These are phyloP conservation scores for Papilio helenus DNA, from an alignment of 1,140 invertebrate species.

Conservation along the genomic window DNA sequence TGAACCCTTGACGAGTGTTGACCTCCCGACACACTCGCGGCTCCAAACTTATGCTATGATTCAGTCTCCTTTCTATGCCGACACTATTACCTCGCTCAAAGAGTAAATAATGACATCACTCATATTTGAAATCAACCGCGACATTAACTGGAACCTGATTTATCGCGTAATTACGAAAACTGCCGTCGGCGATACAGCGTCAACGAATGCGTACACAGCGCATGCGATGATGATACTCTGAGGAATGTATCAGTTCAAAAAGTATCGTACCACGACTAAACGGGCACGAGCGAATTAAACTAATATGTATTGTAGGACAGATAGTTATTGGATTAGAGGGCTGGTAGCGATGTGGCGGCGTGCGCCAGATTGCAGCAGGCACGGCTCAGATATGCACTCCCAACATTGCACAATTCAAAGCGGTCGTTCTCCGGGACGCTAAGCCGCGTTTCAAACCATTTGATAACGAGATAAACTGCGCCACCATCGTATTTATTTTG, in stretches of 20 bases:
- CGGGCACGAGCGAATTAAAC: slow-evolving; percentile 46
- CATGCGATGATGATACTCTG: not conserved
- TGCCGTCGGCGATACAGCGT: not conserved
- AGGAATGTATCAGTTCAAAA: slow-evolving; percentile 19
- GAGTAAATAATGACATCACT: slow-evolving; percentile 58
- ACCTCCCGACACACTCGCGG: slow-evolving; percentile 56
- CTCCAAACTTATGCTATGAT: slow-evolving; percentile 57
- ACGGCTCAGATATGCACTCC: slow-evolving; percentile 58
- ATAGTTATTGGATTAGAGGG: slow-evolving; percentile 47
- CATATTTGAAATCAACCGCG: slow-evolving; percentile 36
- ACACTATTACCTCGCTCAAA: slow-evolving; percentile 46
- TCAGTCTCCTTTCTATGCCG: slow-evolving; percentile 56
- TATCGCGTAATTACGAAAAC: slow-evolving; percentile 38
- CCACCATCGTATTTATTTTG: slow-evolving; percentile 46
- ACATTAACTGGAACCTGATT: slow-evolving; percentile 32
- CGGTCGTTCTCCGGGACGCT: slow-evolving; percentile 48
- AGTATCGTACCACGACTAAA: slow-evolving; percentile 34
- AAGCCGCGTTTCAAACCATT: slow-evolving; percentile 52
- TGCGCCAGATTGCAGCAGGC: slow-evolving; percentile 48
- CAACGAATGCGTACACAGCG: not conserved
- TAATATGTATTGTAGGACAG: slow-evolving; percentile 51
- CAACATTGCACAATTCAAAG: slow-evolving; percentile 56
- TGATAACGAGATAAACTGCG: slow-evolving; percentile 60
- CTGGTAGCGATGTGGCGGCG: slow-evolving; percentile 43
- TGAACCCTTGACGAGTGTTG: slow-evolving; percentile 63